phyloP scores from a whole-genome alignment of 1,140 invertebrate species.

The Gerris buenoi region DNA sequence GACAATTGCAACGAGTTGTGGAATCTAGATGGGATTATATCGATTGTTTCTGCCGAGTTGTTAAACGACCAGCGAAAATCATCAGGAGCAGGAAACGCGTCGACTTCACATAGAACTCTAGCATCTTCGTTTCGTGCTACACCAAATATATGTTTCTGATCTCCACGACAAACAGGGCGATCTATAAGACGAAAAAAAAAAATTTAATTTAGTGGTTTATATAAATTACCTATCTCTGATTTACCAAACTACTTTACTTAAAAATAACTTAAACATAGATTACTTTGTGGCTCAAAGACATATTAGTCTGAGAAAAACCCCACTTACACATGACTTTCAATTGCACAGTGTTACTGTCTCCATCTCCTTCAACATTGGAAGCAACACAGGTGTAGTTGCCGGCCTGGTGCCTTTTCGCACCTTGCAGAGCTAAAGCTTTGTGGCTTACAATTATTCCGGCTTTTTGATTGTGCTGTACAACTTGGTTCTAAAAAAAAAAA shows the following conservation, averaged over 20 bases:
- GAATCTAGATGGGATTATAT: conserved; percentile 46
- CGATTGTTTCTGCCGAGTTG: conserved; percentile 63
- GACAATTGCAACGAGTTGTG: conserved; percentile 37
- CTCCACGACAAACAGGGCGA: conserved; percentile 63
- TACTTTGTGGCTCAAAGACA: too few relatives aligned
- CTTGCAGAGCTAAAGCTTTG: conserved; percentile 55
- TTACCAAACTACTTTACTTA: too few relatives aligned
- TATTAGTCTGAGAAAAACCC: too few relatives aligned
- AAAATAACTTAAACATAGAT: too few relatives aligned
- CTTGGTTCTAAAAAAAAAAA: conserved; percentile 45
- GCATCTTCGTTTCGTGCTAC: conserved; percentile 69
- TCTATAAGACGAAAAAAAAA: conserved; percentile 41
- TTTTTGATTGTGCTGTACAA: conserved; percentile 63
- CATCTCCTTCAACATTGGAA: conserved; percentile 76
- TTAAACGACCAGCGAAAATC: conserved; percentile 81
- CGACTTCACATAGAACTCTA: conserved; percentile 66
- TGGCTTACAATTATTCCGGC: conserved; percentile 68
- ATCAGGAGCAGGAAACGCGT: conserved; percentile 66
- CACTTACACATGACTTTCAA: conserved; percentile 82
- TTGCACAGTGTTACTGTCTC: conserved; percentile 58
- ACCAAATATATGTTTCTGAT: conserved; percentile 65
- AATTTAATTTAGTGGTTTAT: too few relatives aligned
- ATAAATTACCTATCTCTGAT: too few relatives aligned
- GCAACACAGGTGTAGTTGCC: conserved; percentile 78
- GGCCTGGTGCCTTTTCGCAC: conserved; percentile 55